These are phyloP conservation scores for Hemiscyllium ocellatum DNA, from an alignment of 2,113 vertebrate genomes.

Conservation along the genomic window DNA sequence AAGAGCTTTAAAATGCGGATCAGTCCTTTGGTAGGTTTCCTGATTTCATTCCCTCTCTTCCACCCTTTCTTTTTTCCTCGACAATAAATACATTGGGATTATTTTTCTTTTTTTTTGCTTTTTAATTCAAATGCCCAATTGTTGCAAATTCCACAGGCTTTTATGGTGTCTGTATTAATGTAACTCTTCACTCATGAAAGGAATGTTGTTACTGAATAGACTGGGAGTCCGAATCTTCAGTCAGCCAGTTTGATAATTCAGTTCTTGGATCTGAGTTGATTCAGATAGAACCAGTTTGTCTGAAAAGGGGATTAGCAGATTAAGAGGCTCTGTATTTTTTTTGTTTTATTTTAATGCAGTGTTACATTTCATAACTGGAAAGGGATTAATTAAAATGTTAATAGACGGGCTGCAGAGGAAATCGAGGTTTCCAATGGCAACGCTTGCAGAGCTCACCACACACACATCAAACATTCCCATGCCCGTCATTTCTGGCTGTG, in stretches of 20 bases:
- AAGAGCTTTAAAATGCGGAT: constrained; percentile 39
- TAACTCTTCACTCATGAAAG: constrained; percentile 57
- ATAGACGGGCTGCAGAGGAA: constrained; percentile 41
- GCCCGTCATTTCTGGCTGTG: constrained; percentile 2
- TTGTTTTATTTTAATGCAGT: constrained; percentile 55
- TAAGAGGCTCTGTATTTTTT: constrained; percentile 51
- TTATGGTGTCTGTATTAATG: constrained; percentile 57
- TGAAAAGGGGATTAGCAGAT: constrained; percentile 60
- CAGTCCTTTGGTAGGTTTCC: constrained; percentile 9
- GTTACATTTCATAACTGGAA: constrained; percentile 57
- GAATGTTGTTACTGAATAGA: constrained; percentile 54
- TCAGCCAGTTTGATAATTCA: constrained; percentile 57
- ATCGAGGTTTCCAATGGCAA: constrained; percentile 8
- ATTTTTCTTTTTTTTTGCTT: constrained; percentile 50
- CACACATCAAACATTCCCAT: constrained; percentile 34
- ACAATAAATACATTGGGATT: constrained; percentile 58
- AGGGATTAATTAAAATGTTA: constrained; percentile 57
- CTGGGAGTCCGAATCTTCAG: constrained; percentile 54
- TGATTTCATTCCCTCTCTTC: not conserved
- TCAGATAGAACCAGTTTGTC: constrained; percentile 61
- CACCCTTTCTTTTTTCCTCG: not conserved
- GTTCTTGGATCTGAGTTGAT: constrained; percentile 46
- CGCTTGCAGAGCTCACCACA: not conserved
- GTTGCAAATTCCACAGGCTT: constrained; percentile 55
- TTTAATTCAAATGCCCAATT: constrained; percentile 57